Conservation (phyloP, 2,797 vertebrate genomes). For the Lacerta viridis region DNA sequence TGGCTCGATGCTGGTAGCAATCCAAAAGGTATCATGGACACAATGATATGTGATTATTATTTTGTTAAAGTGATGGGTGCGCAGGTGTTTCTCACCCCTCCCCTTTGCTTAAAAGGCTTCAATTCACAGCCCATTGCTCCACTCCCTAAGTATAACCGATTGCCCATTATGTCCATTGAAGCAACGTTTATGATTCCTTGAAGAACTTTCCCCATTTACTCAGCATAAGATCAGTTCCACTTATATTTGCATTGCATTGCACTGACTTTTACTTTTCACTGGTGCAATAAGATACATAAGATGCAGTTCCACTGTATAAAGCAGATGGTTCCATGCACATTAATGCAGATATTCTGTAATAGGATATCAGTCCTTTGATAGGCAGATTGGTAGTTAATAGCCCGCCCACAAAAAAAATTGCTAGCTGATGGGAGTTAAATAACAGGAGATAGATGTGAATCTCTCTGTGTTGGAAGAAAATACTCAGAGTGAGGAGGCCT, state of each 20-base stretch:
- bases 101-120: background rate
- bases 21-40: background rate
- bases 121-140: background rate
- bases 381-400: background rate
- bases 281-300: background rate
- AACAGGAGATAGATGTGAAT: background rate
- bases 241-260: background rate
- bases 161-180: constrained; percentile 35
- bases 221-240: constrained; percentile 38
- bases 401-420: background rate
- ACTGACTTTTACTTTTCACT: background rate
- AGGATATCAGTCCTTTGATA: constrained; percentile 7
- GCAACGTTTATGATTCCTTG: constrained; percentile 8
- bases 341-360: background rate
- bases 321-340: background rate
- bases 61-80: background rate
- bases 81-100: background rate
- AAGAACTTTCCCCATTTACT: constrained; percentile 45
- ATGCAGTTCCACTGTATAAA: background rate
- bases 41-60: constrained; percentile 2
- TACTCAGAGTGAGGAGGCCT: background rate
- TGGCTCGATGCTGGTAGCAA: background rate
- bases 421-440: background rate
- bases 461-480: background rate
- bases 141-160: background rate